Evolutionary conservation across 2,888 invertebrate species (phyloP).

Genomic region (Lissocephala sabroskyi): DNA sequence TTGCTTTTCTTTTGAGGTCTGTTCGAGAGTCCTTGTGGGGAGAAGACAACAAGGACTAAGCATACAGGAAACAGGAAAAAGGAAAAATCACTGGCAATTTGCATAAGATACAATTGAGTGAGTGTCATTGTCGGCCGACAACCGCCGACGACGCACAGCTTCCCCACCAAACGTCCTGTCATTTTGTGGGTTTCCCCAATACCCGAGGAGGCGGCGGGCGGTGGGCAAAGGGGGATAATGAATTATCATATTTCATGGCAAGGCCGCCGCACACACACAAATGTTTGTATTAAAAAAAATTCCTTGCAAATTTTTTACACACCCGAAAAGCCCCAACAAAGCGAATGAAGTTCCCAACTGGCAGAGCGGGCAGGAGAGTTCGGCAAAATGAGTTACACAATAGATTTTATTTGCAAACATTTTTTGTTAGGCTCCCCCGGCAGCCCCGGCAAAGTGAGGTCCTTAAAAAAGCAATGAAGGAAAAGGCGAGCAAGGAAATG

Average conservation of each 20-base stretch:
- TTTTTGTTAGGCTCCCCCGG: no score
- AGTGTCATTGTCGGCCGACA: constrained; percentile 36
- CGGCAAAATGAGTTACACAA: constrained; percentile 39
- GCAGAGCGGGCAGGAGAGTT: neutral
- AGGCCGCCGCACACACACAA: constrained; percentile 20
- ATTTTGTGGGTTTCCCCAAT: constrained; percentile 24
- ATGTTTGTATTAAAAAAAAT: constrained; percentile 56
- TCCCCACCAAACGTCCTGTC: neutral
- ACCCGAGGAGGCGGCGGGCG: no score
- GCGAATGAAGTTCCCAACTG: constrained; percentile 15
- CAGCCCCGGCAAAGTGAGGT: no score
- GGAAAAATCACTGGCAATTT: constrained; percentile 65
- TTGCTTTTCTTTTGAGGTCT: neutral
- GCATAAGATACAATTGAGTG: constrained; percentile 66
- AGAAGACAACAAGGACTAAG: neutral
- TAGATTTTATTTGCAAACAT: constrained; percentile 17
- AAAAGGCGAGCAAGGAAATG: no score
- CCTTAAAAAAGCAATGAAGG: no score
- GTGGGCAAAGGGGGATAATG: no score
- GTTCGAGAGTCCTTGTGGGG: neutral
- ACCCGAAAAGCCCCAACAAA: constrained; percentile 27
- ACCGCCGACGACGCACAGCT: neutral
- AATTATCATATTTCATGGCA: constrained; percentile 63
- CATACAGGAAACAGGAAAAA: constrained; percentile 39
- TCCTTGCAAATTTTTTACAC: constrained; percentile 8